Base-by-base conservation (phyloP, 2,113 vertebrate species). In the Montifringilla adamsi region DNA sequence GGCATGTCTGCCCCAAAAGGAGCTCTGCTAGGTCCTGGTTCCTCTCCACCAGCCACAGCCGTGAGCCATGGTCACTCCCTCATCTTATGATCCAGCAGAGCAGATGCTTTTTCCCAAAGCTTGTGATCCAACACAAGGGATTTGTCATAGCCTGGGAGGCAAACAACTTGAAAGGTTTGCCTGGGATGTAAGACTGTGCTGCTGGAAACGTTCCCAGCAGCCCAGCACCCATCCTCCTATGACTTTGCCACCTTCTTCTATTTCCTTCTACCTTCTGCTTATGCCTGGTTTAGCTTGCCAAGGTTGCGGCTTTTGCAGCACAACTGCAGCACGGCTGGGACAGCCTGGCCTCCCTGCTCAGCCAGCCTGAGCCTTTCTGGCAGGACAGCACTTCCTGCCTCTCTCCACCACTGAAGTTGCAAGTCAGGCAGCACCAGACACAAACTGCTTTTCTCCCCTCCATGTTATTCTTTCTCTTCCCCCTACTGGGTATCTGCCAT, bases 81-180 rank as follows among this genome's bases (percentile, higher is more conserved):
- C 43, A 35, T 50, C 83, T 81, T 64, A 44, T 76, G 89, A 94
- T 77, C 60, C 83, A 74, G 64, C 11, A 30, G 22, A 74, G 35
- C 50, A 88, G 72, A 89, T 67, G 46, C 50, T 80, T 90, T 70
- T 74, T 21, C 63, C 16, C 1, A 1, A 84, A 81, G 56, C 88
- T 64, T 78, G 89, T 89, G 83, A 95, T 31, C 16, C 31, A 85
- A 66, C 43, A 53, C 63, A 39, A 46, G 84, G 63, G 77, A 26
- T 93, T 70, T 72, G 31, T 75, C 62, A 91, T 15, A 89, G 69
- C 70, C 88, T 44, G 20, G 47, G 76, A 87, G 86, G 93, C 76
- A 89, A 90, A 87, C 50, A 89, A 84, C 92, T 92, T 72, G 37
- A 94, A 92, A 94, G n/a, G n/a, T 83, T 79, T 94, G 64, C 30